These are phyloP conservation scores for Eidolon dupreanum DNA, from an alignment of 2,797 vertebrate genomes.

Conservation along the genomic window DNA sequence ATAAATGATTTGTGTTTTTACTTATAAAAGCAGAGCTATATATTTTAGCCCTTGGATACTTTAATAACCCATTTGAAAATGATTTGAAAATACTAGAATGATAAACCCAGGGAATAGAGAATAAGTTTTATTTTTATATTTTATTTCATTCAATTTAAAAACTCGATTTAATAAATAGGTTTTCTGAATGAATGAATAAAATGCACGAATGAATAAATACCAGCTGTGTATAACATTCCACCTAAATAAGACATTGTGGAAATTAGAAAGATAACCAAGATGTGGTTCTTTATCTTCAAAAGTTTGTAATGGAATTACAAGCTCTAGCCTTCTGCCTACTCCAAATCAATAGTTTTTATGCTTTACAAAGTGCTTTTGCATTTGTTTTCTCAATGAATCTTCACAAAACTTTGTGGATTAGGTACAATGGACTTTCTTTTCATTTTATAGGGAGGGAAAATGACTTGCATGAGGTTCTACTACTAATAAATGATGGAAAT, in stretches of 20 bases:
- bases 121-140: conserved; percentile 21
- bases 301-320: neutral
- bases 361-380: neutral
- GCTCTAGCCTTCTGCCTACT: neutral
- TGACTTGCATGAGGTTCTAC: neutral
- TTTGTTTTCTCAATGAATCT: neutral
- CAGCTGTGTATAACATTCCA: neutral
- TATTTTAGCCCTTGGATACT: neutral
- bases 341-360: neutral
- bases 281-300: neutral
- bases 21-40: neutral
- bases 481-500: neutral
- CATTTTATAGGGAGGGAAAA: neutral
- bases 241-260: neutral
- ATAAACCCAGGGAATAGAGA: neutral
- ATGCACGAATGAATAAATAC: neutral
- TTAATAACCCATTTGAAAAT: neutral
- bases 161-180: neutral
- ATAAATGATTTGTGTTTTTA: neutral
- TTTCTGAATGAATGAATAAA: conserved; percentile 27
- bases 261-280: neutral
- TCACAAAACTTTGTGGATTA: neutral
- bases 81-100: neutral
- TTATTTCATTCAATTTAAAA: neutral
- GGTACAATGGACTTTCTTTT: neutral